These are phyloP conservation scores for Neostethus bicornis DNA, from an alignment of 2,797 vertebrate genomes.

Conservation along the genomic window DNA sequence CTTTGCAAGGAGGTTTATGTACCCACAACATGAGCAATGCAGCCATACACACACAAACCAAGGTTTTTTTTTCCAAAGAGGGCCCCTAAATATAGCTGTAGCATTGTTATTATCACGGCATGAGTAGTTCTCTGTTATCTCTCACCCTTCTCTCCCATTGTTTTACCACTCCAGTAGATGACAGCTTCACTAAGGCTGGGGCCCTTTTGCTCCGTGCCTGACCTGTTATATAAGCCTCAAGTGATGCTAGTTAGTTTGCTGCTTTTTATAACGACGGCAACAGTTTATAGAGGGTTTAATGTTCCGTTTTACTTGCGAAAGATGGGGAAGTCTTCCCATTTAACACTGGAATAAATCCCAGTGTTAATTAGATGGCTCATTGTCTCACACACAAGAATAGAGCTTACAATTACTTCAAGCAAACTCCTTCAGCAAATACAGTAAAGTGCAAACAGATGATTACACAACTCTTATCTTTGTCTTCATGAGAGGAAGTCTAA, in stretches of 20 bases:
- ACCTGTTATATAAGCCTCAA: slow-evolving; percentile 59
- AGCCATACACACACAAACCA: slow-evolving; percentile 4
- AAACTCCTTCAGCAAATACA: slow-evolving; percentile 4
- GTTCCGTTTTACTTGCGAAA: slow-evolving; percentile 26
- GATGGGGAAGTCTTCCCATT: slow-evolving; percentile 13
- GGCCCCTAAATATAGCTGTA: slow-evolving; percentile 68
- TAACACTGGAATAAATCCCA: slow-evolving; percentile 1
- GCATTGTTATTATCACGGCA: slow-evolving; percentile 71
- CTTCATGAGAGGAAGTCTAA: slow-evolving; percentile 22
- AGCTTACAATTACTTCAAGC: background rate
- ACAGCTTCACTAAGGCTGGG: slow-evolving; percentile 61
- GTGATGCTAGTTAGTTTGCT: slow-evolving; percentile 22
- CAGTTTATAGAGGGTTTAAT: slow-evolving; percentile 53
- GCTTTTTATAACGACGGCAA: slow-evolving; percentile 28
- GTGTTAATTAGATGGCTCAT: slow-evolving; percentile 11
- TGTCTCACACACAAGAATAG: slow-evolving; percentile 10
- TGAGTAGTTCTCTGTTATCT: slow-evolving; percentile 70
- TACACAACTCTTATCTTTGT: slow-evolving; percentile 2
- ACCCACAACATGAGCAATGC: background rate
- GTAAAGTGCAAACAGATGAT: slow-evolving; percentile 10
- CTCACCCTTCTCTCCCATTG: slow-evolving; percentile 73
- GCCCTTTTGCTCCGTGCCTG: slow-evolving; percentile 46
- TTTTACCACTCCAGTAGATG: slow-evolving; percentile 69
- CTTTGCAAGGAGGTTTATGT: slow-evolving; percentile 8
- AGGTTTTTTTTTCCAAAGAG: slow-evolving; percentile 55